Percentiles rank a stretch among this genome's conserved stretches.
phyloP scores from a whole-genome alignment of 2,888 invertebrate species.

The Hydriomena furcata region DNA sequence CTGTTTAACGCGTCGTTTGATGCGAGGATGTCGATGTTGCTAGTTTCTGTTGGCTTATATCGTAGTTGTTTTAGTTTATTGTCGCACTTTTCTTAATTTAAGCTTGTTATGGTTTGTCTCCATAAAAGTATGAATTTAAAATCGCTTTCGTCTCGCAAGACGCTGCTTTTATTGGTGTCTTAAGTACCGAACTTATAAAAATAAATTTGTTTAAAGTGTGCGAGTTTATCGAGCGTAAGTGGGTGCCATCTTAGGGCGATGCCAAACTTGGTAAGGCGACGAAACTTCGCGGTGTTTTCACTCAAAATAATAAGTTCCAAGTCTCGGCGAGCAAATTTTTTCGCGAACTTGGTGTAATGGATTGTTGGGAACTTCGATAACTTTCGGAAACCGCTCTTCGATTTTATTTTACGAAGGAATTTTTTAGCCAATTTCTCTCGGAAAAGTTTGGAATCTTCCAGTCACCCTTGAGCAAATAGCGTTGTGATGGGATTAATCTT shows the following conservation, averaged over 20 bases:
- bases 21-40: constrained; percentile 3
- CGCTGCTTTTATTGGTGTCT: constrained; percentile 20
- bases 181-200: constrained; percentile 28
- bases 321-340: constrained; percentile 66
- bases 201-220: constrained; percentile 40
- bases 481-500: constrained; percentile 46
- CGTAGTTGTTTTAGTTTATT: background rate
- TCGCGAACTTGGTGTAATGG: constrained; percentile 81
- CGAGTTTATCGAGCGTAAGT: constrained; percentile 51
- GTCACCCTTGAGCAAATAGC: constrained; percentile 70
- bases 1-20: constrained; percentile 20
- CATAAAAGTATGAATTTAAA: constrained; percentile 6
- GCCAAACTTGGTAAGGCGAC: constrained; percentile 63
- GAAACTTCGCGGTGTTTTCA: constrained; percentile 76
- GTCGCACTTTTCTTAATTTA: background rate
- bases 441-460: constrained; percentile 74
- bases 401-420: constrained; percentile 79
- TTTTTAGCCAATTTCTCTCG: constrained; percentile 81
- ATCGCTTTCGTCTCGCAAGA: constrained; percentile 4
- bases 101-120: background rate
- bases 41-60: constrained; percentile 5
- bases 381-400: constrained; percentile 81
- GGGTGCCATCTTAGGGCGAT: constrained; percentile 43
- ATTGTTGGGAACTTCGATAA: constrained; percentile 82
- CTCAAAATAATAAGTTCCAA: constrained; percentile 81